Evolutionary conservation across 2,797 vertebrate genomes (phyloP), one percentile per base, ranked within the genome.

Genomic region (Peromyscus aztecus): DNA sequence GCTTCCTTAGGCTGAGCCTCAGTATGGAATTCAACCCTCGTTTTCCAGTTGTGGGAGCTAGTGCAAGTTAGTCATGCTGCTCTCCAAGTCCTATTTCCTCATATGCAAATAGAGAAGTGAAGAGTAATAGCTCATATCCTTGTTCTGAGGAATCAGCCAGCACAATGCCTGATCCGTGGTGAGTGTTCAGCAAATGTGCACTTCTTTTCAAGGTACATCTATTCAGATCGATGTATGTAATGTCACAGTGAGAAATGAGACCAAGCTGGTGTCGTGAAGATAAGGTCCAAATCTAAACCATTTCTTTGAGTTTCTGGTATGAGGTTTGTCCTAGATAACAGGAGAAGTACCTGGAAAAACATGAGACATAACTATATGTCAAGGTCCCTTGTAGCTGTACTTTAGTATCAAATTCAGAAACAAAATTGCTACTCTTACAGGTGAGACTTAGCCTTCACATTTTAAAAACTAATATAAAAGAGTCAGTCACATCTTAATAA

Each of bases 181-280:
- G 91, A 80, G 31, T 88, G n/a, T 73, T 94, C 89, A 94, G 46
- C 52, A 94, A 85, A 88, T 96, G 21, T 52, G 82, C 63, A 49
- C 94, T 96, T 90, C 31, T 91, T 96, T 92, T 83, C 85, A 90
- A 90, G 12, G 10, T 91, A 34, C 12, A 85, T 71, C 40, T 94
- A 31, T 67, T 91, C 61, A 80, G 75, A 49, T 52, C 23, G 14
- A 65, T 31, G 6, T 90, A 63, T 19, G 0, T 65, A 84, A 94
- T 94, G 40, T 92, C 90, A 63, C 37, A 93, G 14, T 94, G 52
- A 3, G 61, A 85, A 94, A 77, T 10, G 85, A 80, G 21, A 10
- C 3, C 77, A 52, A 24, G 11, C 67, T 89, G 21, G 21, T 34
- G 10, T 81, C 3, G 43, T 89, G 71, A 69, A 92, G 4, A 67